A percentile compares a stretch with the other conserved stretches of the same genome.
These are phyloP conservation scores for Oligia latruncula DNA, from an alignment of 2,888 invertebrate species.

Conservation along the genomic window DNA sequence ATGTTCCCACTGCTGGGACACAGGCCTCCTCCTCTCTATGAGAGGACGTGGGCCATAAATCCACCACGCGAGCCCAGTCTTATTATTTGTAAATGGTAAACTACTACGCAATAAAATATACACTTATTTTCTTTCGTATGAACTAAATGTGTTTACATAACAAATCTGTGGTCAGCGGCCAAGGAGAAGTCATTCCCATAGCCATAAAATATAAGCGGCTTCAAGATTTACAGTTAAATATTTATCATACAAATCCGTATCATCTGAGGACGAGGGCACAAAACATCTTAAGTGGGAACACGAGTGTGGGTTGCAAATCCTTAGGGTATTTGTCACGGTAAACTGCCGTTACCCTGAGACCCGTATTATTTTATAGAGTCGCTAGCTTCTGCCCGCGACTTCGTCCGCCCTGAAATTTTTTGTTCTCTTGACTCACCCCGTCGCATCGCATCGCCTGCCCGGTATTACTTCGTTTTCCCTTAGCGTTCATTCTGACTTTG, in stretches of 20 bases:
- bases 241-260: slow-evolving; percentile 61
- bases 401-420: background rate
- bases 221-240: slow-evolving; percentile 47
- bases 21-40: too few relatives aligned
- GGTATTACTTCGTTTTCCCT: too few relatives aligned
- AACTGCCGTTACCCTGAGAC: slow-evolving; percentile 64
- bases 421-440: background rate
- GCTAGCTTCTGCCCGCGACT: background rate
- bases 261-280: slow-evolving; percentile 31
- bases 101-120: slow-evolving; percentile 9
- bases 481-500: too few relatives aligned
- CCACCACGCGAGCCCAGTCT: background rate
- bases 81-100: background rate
- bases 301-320: slow-evolving; percentile 63
- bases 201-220: slow-evolving; percentile 30
- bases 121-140: slow-evolving; percentile 4
- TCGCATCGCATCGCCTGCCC: too few relatives aligned
- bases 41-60: background rate
- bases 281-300: slow-evolving; percentile 52
- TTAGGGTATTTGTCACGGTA: slow-evolving; percentile 68
- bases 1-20: background rate
- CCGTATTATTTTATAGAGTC: slow-evolving; percentile 66
- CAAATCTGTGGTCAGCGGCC: background rate
- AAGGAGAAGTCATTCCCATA: background rate
- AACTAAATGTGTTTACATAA: slow-evolving; percentile 4